A percentile compares a stretch with the other conserved stretches of the same genome.
Evolutionary conservation across 2,113 vertebrate species (phyloP).

Genomic region (Mustelus asterias): DNA sequence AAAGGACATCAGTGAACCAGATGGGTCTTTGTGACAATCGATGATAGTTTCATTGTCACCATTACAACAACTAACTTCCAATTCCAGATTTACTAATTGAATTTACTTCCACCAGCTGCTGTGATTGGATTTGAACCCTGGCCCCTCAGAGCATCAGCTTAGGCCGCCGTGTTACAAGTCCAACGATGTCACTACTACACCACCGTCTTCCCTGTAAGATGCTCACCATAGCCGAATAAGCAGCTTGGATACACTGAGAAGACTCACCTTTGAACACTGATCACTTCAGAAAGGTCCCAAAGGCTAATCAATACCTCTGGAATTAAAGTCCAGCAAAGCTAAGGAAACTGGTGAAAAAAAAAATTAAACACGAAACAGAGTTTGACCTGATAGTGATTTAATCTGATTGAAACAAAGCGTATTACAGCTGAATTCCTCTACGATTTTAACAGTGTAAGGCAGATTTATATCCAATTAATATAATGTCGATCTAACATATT

Average conservation of each 20-base stretch:
- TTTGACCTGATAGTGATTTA: not conserved
- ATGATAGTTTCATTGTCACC: too few species aligned
- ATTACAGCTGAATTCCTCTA: not conserved
- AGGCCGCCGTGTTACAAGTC: too few species aligned
- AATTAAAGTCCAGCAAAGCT: not conserved
- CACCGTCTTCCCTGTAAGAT: not conserved
- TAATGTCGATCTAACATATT: not conserved
- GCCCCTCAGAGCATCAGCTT: too few species aligned
- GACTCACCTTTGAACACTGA: not conserved
- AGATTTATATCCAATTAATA: not conserved
- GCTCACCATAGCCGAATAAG: not conserved
- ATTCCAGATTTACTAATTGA: too few species aligned
- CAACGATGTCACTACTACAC: too few species aligned
- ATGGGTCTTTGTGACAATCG: too few species aligned
- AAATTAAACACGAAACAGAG: not conserved
- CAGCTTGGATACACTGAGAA: not conserved
- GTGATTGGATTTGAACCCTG: too few species aligned
- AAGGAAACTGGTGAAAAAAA: not conserved
- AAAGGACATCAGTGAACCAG: too few species aligned
- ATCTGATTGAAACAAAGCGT: not conserved
- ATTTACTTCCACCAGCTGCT: too few species aligned
- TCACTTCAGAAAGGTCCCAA: not conserved
- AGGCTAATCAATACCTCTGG: not conserved
- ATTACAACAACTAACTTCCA: too few species aligned
- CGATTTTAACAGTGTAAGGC: not conserved